Base-by-base conservation (phyloP, 2,888 invertebrate species). In the Choreutis nemorana region DNA sequence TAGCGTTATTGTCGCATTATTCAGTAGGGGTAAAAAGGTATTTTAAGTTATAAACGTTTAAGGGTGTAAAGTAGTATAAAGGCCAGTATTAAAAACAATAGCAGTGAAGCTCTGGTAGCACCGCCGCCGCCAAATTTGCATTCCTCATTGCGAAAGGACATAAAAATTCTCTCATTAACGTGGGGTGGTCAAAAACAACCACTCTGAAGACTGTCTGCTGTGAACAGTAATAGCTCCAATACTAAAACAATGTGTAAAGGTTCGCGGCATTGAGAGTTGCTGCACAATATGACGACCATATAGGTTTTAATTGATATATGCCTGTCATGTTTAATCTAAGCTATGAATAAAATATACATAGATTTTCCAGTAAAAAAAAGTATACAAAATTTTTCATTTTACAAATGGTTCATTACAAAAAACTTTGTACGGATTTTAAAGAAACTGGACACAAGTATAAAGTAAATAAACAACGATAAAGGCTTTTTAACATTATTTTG, bases 141-240 rank as follows among this genome's bases (percentile, higher is more conserved):
- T 78, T 77, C 75, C 72, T 77, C 71, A 73, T 73, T 72, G 77
- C 59, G 63, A 57, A 60, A 63, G 64, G 53, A 70, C 72, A 66
- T 73, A 77, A 77, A 77, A 77, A 73, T 68, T 56, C 65, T 26
- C 77, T 75, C 72, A 77, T 77, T 78, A 72, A 72, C 73, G 70
- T 70, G 67, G 55, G 62, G 61, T 59, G 65, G 63, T 61, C 68
- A 64, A 55, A 55, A 57, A 55, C 49, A 59, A 56, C 59, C 57
- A 51, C 54, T 55, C 60, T 44, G 48, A 45, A 36, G 40, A 45
- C 48, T 42, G 50, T 38, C 36, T 39, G 36, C 39, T 44, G 35
- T 36, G 39, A 28, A 10, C 38, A 37, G 40, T 32, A 30, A 40
- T 39, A 38, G 34, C 31, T 30, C 29, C 34, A 31, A 33, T 48